Base-by-base conservation (phyloP, 1,140 invertebrate genomes). In the Drosophila busckii region DNA sequence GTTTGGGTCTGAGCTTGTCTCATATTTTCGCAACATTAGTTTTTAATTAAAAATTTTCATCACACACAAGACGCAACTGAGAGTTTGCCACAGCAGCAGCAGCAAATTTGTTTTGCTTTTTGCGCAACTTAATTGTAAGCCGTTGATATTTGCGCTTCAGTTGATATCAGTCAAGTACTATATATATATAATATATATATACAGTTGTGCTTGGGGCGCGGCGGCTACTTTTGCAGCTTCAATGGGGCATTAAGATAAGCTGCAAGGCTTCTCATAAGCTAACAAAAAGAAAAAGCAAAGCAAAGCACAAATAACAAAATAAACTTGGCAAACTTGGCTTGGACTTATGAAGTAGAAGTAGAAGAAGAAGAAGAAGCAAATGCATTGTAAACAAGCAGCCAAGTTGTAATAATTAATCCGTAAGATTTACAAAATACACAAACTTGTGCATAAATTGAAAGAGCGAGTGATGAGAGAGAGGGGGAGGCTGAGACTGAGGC, bases 31-130 rank as follows among this genome's bases (percentile, higher is more conserved):
- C 73, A 67, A 85, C 82, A 85, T 85, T 85, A 85, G 82, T 73
- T 85, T 85, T 85, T 85, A 85, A 85, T 85, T 85, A 85, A 85
- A 80, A 85, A 85, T 70, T 37, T 66, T 45, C 61, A 76, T 53
- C 50, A 48, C 70, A 55, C 63, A 53, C 35, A 65, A 70, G 56
- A 49, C 35, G 52, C 49, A 45, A 19, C 38, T 42, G 44, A 59
- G 26, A 10, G n/a, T n/a, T n/a, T n/a, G n/a, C n/a, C n/a, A n/a
- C n/a, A n/a, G n/a, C n/a, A n/a, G n/a, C n/a, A n/a, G n/a, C n/a
- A n/a, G n/a, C n/a, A n/a, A n/a, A n/a, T n/a, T n/a, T n/a, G n/a
- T n/a, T n/a, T n/a, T n/a, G n/a, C n/a, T n/a, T n/a, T n/a, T n/a
- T n/a, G n/a, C n/a, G n/a, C n/a, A n/a, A n/a, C n/a, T n/a, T n/a